Evolutionary conservation across 2,113 vertebrate species (phyloP).

Genomic region (Epinephelus fuscoguttatus): DNA sequence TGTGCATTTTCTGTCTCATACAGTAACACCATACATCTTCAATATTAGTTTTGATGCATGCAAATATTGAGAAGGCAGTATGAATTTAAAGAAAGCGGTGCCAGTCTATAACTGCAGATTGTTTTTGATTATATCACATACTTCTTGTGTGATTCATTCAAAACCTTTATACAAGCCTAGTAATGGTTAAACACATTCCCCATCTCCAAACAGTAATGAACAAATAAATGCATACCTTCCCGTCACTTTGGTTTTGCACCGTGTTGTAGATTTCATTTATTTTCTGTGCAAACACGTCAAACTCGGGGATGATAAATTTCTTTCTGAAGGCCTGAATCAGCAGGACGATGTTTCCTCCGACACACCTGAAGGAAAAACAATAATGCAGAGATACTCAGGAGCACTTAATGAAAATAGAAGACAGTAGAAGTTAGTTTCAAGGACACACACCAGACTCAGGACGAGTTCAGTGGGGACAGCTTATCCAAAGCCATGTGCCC

Average conservation of each 20-base stretch:
- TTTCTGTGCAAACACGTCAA: constrained; percentile 86
- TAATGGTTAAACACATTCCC: neutral
- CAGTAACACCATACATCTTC: neutral
- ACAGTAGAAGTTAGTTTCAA: neutral
- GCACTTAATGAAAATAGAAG: neutral
- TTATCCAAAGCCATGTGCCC: too few relatives aligned
- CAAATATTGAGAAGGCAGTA: neutral
- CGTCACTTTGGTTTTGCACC: constrained; percentile 79
- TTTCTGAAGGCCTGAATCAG: constrained; percentile 90
- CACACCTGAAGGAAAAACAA: constrained; percentile 84
- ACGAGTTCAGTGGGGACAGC: too few relatives aligned
- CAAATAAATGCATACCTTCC: constrained; percentile 76
- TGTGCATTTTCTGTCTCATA: neutral
- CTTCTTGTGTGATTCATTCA: too few relatives aligned
- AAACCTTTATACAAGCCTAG: neutral
- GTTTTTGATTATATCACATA: neutral
- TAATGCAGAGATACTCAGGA: neutral
- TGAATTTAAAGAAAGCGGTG: neutral
- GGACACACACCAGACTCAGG: too few relatives aligned
- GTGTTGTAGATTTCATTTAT: constrained; percentile 88
- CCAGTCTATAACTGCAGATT: neutral
- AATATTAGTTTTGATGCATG: neutral
- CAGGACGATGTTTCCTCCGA: constrained; percentile 89
- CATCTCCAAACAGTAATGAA: neutral
- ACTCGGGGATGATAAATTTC: constrained; percentile 92